Evolutionary conservation across 2,113 vertebrate genomes (phyloP).

Genomic region (Terrapene triunguis): DNA sequence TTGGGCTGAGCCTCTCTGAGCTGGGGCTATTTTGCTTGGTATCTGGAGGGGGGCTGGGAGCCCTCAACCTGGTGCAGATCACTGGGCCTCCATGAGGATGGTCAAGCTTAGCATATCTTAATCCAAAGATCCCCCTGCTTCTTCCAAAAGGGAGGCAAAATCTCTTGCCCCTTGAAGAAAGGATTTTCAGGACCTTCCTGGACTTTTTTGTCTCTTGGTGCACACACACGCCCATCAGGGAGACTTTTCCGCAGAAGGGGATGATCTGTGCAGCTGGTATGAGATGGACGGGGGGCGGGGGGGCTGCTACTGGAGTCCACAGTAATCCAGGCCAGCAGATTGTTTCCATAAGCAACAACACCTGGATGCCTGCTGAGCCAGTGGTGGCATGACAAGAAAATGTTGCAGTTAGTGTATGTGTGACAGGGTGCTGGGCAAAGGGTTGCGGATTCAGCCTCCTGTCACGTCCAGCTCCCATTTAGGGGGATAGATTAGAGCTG

Average conservation of each 20-base stretch:
- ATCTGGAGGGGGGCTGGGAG: not conserved
- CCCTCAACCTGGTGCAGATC: too few relatives aligned
- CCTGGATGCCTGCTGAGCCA: not conserved
- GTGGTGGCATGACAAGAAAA: not conserved
- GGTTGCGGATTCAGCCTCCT: too few relatives aligned
- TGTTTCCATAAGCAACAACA: not conserved
- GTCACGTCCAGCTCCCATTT: too few relatives aligned
- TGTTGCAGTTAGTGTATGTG: not conserved
- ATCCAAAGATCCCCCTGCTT: not conserved
- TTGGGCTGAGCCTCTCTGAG: not conserved
- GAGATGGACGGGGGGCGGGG: not conserved
- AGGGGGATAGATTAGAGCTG: too few relatives aligned
- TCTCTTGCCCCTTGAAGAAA: not conserved
- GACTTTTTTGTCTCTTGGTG: not conserved
- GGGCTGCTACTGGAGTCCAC: not conserved
- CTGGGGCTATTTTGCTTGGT: not conserved
- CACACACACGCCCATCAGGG: not conserved
- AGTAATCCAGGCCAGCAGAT: not conserved
- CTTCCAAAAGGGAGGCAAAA: not conserved
- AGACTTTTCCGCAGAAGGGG: not conserved
- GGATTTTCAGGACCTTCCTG: not conserved
- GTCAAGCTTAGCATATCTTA: too few relatives aligned
- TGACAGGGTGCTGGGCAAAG: too few relatives aligned
- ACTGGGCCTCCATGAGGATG: not conserved
- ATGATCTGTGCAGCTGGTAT: not conserved